Evolutionary conservation across 2,113 vertebrate species (phyloP).

Genomic region (Hemibagrus wyckioides): DNA sequence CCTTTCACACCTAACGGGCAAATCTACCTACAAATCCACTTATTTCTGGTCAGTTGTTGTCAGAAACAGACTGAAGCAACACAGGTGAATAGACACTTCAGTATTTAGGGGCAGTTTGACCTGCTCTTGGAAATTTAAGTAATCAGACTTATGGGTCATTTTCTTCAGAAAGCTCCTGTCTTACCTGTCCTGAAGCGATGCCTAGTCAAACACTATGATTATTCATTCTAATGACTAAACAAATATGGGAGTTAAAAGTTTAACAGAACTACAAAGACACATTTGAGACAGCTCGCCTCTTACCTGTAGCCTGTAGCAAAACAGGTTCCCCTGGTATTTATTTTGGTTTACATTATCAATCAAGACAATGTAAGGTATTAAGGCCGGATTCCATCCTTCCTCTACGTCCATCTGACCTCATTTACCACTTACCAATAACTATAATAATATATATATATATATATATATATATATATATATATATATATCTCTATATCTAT

Average conservation of each 20-base stretch:
- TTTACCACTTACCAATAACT: background rate
- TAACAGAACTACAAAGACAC: background rate
- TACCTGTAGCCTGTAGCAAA: too few species aligned
- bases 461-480: too few species aligned
- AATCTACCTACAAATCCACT: background rate
- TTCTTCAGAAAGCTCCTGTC: background rate
- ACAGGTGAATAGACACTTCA: background rate
- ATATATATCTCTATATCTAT: too few species aligned
- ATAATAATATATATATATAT: too few species aligned
- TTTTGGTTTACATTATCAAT: background rate
- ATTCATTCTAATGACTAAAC: background rate
- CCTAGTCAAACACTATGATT: background rate
- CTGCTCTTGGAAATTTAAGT: background rate
- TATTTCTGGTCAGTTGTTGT: background rate
- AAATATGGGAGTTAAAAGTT: background rate
- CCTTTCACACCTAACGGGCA: background rate
- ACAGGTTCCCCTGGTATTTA: background rate
- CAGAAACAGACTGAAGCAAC: background rate
- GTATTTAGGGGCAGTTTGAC: too few species aligned
- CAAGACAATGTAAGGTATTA: background rate
- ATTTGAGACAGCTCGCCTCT: background rate
- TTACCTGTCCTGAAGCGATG: background rate
- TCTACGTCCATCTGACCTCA: background rate
- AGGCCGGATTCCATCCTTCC: background rate
- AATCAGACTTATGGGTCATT: background rate